Conservation (phyloP, 1,140 invertebrate species). For the Dreissena rostriformis region DNA sequence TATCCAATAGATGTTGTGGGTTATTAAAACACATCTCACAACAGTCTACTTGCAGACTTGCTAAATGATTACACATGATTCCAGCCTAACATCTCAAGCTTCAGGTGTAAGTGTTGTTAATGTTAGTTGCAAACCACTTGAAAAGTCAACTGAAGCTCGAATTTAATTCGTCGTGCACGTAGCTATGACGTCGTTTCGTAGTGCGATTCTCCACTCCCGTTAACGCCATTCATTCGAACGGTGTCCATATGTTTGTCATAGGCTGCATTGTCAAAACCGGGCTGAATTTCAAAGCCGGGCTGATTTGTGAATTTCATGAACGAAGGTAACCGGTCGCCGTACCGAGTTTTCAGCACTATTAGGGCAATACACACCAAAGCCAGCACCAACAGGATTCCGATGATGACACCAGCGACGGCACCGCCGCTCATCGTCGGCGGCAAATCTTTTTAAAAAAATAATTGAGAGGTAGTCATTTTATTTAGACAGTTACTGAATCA, state of each 20-base stretch:
- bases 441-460: neutral
- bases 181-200: too few relatives aligned
- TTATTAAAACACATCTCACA: too few relatives aligned
- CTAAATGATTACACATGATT: too few relatives aligned
- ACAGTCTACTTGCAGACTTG: too few relatives aligned
- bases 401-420: constrained; percentile 28
- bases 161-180: too few relatives aligned
- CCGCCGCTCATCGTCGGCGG: constrained; percentile 7
- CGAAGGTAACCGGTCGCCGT: neutral
- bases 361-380: neutral
- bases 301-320: constrained; percentile 5
- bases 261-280: constrained; percentile 37
- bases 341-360: constrained; percentile 4
- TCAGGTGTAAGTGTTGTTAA: too few relatives aligned
- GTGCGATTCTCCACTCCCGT: too few relatives aligned
- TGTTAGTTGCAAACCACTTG: too few relatives aligned
- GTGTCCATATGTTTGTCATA: constrained; percentile 34
- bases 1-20: too few relatives aligned
- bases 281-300: too few relatives aligned
- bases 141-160: too few relatives aligned
- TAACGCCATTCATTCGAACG: constrained; percentile 32
- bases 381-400: constrained; percentile 11
- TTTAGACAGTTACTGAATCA: neutral
- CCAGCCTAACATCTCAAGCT: too few relatives aligned
- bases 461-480: neutral